Conservation (phyloP, 2,888 invertebrate genomes). For the Macaria liturata region DNA sequence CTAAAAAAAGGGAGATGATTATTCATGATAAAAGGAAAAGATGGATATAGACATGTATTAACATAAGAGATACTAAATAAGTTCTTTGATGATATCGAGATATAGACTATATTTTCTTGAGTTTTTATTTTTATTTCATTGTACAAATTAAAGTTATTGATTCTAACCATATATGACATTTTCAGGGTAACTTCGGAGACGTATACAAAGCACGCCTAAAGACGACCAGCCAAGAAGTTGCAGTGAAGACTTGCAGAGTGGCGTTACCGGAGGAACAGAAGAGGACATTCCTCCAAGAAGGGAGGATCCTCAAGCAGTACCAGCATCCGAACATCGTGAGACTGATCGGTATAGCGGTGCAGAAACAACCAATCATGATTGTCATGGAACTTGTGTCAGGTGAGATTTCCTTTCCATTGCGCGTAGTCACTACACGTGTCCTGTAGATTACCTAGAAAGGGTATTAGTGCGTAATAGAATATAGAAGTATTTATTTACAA, state of each 20-base stretch:
- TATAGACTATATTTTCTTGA: too few relatives aligned
- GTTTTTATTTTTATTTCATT: too few relatives aligned
- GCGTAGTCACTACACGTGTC: too few relatives aligned
- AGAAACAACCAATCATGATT: slow-evolving; percentile 99
- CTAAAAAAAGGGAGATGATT: too few relatives aligned
- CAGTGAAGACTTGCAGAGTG: slow-evolving; percentile 97
- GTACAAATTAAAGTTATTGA: too few relatives aligned
- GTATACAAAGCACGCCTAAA: slow-evolving; percentile 96
- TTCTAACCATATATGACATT: slow-evolving; percentile 1
- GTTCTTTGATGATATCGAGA: too few relatives aligned
- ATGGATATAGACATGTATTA: too few relatives aligned
- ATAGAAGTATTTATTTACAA: too few relatives aligned
- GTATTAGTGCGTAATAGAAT: too few relatives aligned
- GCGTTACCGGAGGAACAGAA: slow-evolving; percentile 97
- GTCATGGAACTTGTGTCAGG: slow-evolving; percentile 98
- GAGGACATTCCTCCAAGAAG: slow-evolving; percentile 97
- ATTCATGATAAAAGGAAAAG: too few relatives aligned
- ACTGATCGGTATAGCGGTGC: slow-evolving; percentile 98
- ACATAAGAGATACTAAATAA: too few relatives aligned
- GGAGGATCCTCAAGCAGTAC: slow-evolving; percentile 97
- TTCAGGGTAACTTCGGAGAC: slow-evolving; percentile 98
- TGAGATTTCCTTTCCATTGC: not conserved
- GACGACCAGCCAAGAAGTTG: slow-evolving; percentile 93
- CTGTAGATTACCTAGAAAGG: too few relatives aligned
- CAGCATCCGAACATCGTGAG: slow-evolving; percentile 98